phyloP scores from a whole-genome alignment of 2,113 vertebrate species.

The Catharus minimus region DNA sequence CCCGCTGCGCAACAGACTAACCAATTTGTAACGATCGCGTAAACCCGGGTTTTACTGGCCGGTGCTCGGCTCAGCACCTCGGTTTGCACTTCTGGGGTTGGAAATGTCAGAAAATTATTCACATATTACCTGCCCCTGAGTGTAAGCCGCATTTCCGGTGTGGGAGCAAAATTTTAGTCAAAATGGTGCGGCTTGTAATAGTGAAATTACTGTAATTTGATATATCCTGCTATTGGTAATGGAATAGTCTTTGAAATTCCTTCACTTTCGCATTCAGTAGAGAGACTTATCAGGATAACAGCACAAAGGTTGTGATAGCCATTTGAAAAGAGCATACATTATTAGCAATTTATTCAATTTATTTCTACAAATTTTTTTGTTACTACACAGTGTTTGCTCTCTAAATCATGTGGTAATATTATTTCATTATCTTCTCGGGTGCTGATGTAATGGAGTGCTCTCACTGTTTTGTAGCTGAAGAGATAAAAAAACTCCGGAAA shows the following conservation, averaged over 20 bases:
- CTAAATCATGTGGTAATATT: neutral
- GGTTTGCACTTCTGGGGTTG: too few relatives aligned
- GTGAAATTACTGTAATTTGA: neutral
- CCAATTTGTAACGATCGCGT: too few relatives aligned
- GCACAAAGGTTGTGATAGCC: neutral
- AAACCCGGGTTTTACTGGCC: too few relatives aligned
- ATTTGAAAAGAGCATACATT: neutral
- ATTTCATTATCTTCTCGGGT: neutral
- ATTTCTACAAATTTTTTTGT: neutral
- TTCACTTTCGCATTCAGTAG: neutral
- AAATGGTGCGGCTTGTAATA: too few relatives aligned
- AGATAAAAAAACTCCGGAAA: constrained; percentile 90
- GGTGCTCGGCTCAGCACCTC: too few relatives aligned
- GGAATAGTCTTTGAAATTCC: neutral
- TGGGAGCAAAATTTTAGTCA: too few relatives aligned
- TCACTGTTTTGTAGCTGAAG: constrained; percentile 83
- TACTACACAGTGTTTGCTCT: neutral
- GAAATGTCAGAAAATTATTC: too few relatives aligned
- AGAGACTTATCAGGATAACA: neutral
- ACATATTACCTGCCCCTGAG: too few relatives aligned
- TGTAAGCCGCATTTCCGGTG: too few relatives aligned
- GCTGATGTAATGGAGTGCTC: neutral
- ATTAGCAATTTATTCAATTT: neutral
- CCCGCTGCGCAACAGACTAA: too few relatives aligned
- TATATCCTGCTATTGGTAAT: neutral